Conservation (phyloP, 2,888 invertebrate species). For the Fragum sueziense region DNA sequence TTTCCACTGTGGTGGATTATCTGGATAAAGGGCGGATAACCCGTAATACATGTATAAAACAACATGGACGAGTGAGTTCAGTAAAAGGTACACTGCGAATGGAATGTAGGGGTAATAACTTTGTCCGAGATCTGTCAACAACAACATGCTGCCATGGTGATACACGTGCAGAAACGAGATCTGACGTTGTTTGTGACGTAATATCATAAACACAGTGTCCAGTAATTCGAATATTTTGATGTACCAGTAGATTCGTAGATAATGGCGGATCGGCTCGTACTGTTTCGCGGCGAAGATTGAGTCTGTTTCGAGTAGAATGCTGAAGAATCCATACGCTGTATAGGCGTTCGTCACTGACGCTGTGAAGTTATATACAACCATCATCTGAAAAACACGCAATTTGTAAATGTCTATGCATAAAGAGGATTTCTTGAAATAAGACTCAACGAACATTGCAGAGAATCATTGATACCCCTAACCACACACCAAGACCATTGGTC, state of each 20-base stretch:
- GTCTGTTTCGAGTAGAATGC: conserved; percentile 65
- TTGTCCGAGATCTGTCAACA: conserved; percentile 76
- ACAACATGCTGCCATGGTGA: conserved; percentile 80
- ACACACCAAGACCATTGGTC: too few relatives aligned
- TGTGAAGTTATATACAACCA: conserved; percentile 77
- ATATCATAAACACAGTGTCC: conserved; percentile 81
- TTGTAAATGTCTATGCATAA: too few relatives aligned
- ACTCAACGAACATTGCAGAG: too few relatives aligned
- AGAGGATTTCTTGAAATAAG: too few relatives aligned
- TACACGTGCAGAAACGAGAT: conserved; percentile 81
- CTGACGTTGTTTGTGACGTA: conserved; percentile 78
- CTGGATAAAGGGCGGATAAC: conserved; percentile 70
- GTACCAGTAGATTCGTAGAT: conserved; percentile 75
- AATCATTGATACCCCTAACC: too few relatives aligned
- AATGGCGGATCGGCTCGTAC: conserved; percentile 59
- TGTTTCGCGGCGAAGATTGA: conserved; percentile 69
- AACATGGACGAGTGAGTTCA: conserved; percentile 80
- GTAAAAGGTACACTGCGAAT: conserved; percentile 73
- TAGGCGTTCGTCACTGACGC: conserved; percentile 75
- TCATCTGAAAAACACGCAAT: conserved; percentile 71
- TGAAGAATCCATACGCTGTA: conserved; percentile 72
- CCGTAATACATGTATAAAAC: conserved; percentile 79
- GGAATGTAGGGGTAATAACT: conserved; percentile 77
- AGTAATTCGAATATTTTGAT: conserved; percentile 78
- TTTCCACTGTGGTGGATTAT: conserved; percentile 76